Conservation (phyloP, 1,140 invertebrate genomes). For the Orius laevigatus region DNA sequence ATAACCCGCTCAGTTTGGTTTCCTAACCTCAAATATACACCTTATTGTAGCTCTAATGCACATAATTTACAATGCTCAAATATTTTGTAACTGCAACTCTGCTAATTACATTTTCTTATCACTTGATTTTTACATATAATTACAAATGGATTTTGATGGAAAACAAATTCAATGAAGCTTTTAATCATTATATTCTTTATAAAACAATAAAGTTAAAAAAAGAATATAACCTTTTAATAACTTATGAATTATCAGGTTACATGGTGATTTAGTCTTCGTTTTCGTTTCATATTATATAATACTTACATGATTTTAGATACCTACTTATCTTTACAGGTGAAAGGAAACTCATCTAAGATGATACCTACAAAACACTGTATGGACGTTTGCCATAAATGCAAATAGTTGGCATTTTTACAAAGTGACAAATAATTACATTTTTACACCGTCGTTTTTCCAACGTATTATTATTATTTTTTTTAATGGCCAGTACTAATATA, state of each 20-base stretch:
- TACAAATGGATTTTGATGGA: not conserved
- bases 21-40: conserved; percentile 4
- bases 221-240: too few species aligned
- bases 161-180: too few species aligned
- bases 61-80: conserved; percentile 14
- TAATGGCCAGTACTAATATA: conserved; percentile 14
- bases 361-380: not conserved
- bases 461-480: not conserved
- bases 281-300: not conserved
- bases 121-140: not conserved
- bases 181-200: conserved; percentile 2
- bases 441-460: conserved; percentile 12
- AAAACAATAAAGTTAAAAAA: not conserved
- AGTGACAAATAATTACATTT: conserved; percentile 12
- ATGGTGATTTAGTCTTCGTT: not conserved
- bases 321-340: conserved; percentile 1
- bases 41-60: conserved; percentile 11
- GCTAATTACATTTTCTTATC: conserved; percentile 7
- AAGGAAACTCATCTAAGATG: conserved; percentile 2
- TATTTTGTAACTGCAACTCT: conserved; percentile 1
- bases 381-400: conserved; percentile 4
- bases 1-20: conserved; percentile 3
- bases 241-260: too few species aligned
- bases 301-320: not conserved
- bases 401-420: conserved; percentile 4